A percentile compares a stretch with the other conserved stretches of the same genome.
phyloP scores from a whole-genome alignment of 2,888 invertebrate species.

The Orthonychiurus folsomi region DNA sequence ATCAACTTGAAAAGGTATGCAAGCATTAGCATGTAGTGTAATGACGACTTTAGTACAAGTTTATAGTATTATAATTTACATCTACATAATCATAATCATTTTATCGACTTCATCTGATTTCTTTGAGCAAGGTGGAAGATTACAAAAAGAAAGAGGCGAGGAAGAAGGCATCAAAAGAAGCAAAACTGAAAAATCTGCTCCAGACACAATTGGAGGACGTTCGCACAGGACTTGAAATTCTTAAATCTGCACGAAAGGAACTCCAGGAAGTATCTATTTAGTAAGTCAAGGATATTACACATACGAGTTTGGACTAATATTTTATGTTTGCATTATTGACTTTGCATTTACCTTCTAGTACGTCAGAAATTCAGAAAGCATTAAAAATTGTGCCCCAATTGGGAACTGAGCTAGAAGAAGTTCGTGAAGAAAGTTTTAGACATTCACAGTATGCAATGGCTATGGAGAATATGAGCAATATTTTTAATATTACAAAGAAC shows the following conservation, averaged over 20 bases:
- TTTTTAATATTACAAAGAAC: conserved; percentile 94
- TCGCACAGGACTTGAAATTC: conserved; percentile 79
- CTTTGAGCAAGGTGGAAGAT: conserved; percentile 71
- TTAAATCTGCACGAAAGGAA: conserved; percentile 76
- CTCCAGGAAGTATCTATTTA: conserved; percentile 58
- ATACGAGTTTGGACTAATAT: too few species aligned
- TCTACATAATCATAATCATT: too few species aligned
- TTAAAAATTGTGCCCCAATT: conserved; percentile 69
- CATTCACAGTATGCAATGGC: conserved; percentile 97
- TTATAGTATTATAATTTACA: too few species aligned
- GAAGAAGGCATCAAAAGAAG: conserved; percentile 83
- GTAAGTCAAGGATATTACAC: conserved; percentile 50
- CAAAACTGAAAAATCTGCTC: conserved; percentile 94
- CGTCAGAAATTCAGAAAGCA: conserved; percentile 65
- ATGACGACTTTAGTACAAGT: too few species aligned
- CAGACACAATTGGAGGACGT: conserved; percentile 97
- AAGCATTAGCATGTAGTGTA: neutral
- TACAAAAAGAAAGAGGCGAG: conserved; percentile 64
- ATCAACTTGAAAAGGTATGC: conserved; percentile 79
- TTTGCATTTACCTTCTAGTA: conserved; percentile 47
- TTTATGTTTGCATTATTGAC: neutral
- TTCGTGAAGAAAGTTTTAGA: conserved; percentile 83
- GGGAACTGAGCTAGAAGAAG: conserved; percentile 68
- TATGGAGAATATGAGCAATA: conserved; percentile 94
- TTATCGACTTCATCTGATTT: conserved; percentile 8